phyloP scores from a whole-genome alignment of 2,113 vertebrate genomes.

The Henicopernis longicauda region DNA sequence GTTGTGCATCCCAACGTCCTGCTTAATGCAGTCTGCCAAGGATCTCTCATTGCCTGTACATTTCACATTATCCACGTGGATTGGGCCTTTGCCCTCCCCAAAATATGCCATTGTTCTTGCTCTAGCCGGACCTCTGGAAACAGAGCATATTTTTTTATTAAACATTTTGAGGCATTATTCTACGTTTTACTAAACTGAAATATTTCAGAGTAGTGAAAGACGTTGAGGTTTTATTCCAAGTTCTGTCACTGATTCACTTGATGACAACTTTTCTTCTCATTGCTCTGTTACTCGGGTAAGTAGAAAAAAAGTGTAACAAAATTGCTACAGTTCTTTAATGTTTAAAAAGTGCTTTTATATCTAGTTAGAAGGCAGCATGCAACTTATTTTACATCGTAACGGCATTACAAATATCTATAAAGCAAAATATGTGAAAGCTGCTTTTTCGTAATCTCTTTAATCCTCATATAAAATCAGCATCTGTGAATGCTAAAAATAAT shows the following conservation, averaged over 20 bases:
- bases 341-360: neutral
- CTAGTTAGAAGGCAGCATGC: neutral
- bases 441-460: conserved; percentile 54
- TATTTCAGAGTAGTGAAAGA: neutral
- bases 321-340: neutral
- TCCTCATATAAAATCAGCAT: conserved; percentile 1
- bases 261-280: neutral
- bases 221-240: neutral
- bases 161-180: neutral
- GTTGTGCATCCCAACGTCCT: conserved; percentile 88
- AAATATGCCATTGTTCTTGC: conserved; percentile 96
- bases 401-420: neutral
- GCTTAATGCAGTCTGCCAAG: conserved; percentile 89
- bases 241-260: neutral
- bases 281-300: neutral
- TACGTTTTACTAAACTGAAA: neutral
- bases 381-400: neutral
- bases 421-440: neutral
- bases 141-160: neutral
- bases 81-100: conserved; percentile 90
- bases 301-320: neutral
- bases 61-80: conserved; percentile 90
- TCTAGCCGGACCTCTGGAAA: conserved; percentile 82
- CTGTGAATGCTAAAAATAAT: conserved; percentile 47
- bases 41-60: conserved; percentile 86